phyloP scores from a whole-genome alignment of 2,113 vertebrate species.

The Albula goreensis region DNA sequence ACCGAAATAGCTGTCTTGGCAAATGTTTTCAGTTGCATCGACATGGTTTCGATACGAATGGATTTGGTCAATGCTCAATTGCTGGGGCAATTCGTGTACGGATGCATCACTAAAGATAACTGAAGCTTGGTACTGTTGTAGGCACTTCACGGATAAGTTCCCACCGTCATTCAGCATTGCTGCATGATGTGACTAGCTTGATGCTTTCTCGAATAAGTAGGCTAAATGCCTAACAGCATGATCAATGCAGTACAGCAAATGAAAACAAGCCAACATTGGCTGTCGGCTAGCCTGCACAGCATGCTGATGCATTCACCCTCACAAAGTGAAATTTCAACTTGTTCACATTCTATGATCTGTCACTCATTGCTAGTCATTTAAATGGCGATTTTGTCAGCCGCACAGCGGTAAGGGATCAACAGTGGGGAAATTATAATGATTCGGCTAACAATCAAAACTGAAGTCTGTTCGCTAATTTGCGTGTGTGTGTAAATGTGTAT shows the following conservation, averaged over 20 bases:
- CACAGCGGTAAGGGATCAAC: background rate
- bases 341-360: background rate
- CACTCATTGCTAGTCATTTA: background rate
- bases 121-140: background rate
- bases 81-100: background rate
- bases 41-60: background rate
- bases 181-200: background rate
- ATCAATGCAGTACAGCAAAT: background rate
- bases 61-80: background rate
- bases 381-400: background rate
- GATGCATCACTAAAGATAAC: background rate
- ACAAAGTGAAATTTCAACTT: background rate
- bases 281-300: background rate
- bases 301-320: background rate
- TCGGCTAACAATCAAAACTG: background rate
- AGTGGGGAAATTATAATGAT: background rate
- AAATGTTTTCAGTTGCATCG: too few species aligned
- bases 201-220: background rate
- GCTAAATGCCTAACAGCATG: background rate
- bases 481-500: too few species aligned
- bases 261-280: background rate
- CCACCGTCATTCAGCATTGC: background rate
- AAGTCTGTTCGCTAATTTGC: background rate
- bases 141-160: background rate
- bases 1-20: background rate